Base-by-base conservation (phyloP, 2,888 invertebrate genomes). In the Ariolimax columbianus region DNA sequence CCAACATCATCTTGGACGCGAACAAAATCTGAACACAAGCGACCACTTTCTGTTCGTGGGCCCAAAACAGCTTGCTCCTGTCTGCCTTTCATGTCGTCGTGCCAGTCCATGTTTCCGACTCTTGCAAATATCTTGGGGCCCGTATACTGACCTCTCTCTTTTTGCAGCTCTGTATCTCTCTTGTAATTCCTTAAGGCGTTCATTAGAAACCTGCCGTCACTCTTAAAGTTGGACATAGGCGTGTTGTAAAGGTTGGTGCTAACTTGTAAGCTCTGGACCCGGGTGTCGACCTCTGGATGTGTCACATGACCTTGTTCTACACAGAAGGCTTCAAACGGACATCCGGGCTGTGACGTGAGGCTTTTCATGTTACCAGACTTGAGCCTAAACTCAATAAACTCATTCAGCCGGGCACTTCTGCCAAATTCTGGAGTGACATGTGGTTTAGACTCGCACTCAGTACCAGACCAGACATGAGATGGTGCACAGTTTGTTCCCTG, bases 91-190 rank as follows among this genome's bases (percentile, higher is more conserved):
- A 83, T 83, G 19, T n/a, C 19, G 26, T 36, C 38, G 40, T 83
- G 72, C 83, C 77, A 78, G 2, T 83, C 78, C 40, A 23, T 68
- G 11, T 51, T 38, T n/a, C 77, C 83, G 1, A 77, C 70, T 30
- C 78, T 59, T 17, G 36, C 36, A 38, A 70, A 68, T 40, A 51
- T 11, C 26, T 83, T 78, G 7, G 70, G 70, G 30, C 78, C 83
- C 2, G 36, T 40, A 40, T 33, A 78, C 38, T n/a, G n/a, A 11
- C 78, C 43, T 70, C 78, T 77, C 26, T 83, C 70, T 19, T 70
- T 83, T 72, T 70, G 78, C 4, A 83, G 77, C n/a, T 78, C 70
- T 19, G 26, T 30, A 38, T 83, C 83, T 83, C 83, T 77, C 66
- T 72, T 77, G 78, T 70, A 78, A 9, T 47, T 63, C 14, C 83